Conservation (phyloP, 2,797 vertebrate genomes). For the Neopelma chrysocephalum region DNA sequence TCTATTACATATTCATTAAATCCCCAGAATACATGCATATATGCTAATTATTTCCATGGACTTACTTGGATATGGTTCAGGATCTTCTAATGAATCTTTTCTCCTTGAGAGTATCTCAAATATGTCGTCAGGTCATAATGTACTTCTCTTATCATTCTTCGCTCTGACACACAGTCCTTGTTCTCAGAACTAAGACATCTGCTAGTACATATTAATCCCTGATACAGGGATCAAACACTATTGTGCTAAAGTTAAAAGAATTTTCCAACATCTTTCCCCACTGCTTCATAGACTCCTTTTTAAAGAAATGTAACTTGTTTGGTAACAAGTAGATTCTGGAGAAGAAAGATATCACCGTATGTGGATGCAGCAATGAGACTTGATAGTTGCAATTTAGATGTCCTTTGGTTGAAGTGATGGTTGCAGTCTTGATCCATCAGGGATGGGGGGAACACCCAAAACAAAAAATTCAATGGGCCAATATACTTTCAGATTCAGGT, state of each 20-base stretch:
- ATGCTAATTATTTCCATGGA: not conserved
- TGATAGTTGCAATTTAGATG: not conserved
- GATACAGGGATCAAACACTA: not conserved
- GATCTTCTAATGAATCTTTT: not conserved
- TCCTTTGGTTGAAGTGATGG: not conserved
- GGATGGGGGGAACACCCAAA: fast-evolving
- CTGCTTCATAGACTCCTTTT: not conserved
- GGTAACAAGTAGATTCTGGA: not conserved
- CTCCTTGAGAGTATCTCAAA: not conserved
- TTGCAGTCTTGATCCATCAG: not conserved
- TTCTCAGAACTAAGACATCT: not conserved
- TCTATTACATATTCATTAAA: not conserved
- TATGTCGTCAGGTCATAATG: not conserved
- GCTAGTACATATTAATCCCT: not conserved
- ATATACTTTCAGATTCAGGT: not conserved
- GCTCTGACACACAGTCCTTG: not conserved
- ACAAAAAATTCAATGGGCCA: not conserved
- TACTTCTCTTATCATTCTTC: not conserved
- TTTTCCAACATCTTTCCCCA: not conserved
- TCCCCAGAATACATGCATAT: not conserved
- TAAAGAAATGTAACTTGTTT: not conserved
- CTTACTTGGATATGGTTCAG: not conserved
- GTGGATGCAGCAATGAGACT: not conserved
- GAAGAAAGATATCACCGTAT: not conserved
- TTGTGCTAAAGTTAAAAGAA: not conserved